Conservation (phyloP, 2,113 vertebrate genomes). For the Meles meles region DNA sequence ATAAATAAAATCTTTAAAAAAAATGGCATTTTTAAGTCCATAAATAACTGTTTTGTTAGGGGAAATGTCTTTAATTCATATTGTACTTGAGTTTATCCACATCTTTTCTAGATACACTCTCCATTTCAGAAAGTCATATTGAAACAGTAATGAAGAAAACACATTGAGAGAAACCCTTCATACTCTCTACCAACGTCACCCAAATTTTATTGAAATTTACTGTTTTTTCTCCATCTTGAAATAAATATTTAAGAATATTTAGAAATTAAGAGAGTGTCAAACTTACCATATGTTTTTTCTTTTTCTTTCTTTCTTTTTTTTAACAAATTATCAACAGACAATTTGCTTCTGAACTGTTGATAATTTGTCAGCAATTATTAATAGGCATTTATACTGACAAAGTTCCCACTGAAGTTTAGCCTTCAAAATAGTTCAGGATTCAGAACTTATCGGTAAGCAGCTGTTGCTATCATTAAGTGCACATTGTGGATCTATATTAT, state of each 20-base stretch:
- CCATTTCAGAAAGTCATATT: background rate
- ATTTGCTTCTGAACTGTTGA: background rate
- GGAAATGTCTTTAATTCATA: background rate
- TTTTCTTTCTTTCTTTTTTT: background rate
- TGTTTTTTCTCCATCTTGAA: background rate
- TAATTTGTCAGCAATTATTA: slow-evolving; percentile 55
- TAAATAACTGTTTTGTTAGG: background rate
- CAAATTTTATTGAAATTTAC: background rate
- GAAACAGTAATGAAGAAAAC: background rate
- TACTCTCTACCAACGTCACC: background rate
- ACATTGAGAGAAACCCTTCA: background rate
- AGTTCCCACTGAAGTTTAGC: background rate
- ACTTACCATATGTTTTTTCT: slow-evolving; percentile 17
- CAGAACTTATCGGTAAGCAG: background rate
- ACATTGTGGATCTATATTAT: background rate
- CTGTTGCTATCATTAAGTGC: background rate
- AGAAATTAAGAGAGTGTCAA: slow-evolving; percentile 29
- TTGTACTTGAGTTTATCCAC: background rate
- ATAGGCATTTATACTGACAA: background rate
- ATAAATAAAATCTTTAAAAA: too few species aligned
- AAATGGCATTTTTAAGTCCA: background rate
- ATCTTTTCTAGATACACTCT: background rate
- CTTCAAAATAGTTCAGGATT: background rate
- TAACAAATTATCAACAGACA: background rate
- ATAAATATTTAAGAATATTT: background rate